Conservation (phyloP, 1,140 invertebrate species). For the Saccostrea cuccullata region DNA sequence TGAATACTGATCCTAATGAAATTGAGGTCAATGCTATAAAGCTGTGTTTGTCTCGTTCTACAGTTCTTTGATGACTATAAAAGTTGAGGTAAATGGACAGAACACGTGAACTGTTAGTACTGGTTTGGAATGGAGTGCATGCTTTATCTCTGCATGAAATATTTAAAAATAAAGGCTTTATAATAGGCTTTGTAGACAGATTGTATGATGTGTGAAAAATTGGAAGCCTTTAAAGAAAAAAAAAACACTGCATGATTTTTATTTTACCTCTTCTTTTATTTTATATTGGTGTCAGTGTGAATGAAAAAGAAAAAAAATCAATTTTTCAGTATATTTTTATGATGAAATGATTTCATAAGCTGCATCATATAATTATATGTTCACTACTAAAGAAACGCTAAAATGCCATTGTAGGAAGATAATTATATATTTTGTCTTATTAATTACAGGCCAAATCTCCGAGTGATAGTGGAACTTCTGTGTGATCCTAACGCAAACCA, state of each 20-base stretch:
- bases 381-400: neutral
- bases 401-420: neutral
- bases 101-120: slow-evolving; percentile 2
- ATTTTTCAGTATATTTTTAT: too few species aligned
- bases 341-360: neutral
- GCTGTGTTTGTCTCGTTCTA: slow-evolving; percentile 29
- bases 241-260: neutral
- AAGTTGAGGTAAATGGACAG: slow-evolving; percentile 10
- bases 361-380: neutral
- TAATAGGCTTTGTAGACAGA: neutral
- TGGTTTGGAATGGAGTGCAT: slow-evolving; percentile 26
- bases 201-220: neutral
- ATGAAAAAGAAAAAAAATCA: too few species aligned
- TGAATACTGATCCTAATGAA: neutral
- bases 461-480: neutral
- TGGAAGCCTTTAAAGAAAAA: neutral
- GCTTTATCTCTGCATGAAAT: slow-evolving; percentile 14
- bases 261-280: neutral
- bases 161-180: neutral
- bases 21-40: neutral
- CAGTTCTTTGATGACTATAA: slow-evolving; percentile 36
- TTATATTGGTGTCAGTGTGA: neutral
- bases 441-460: neutral
- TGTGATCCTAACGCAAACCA: neutral
- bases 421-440: neutral